Evolutionary conservation across 2,888 invertebrate species (phyloP).

Genomic region (Amblyteles armatorius): DNA sequence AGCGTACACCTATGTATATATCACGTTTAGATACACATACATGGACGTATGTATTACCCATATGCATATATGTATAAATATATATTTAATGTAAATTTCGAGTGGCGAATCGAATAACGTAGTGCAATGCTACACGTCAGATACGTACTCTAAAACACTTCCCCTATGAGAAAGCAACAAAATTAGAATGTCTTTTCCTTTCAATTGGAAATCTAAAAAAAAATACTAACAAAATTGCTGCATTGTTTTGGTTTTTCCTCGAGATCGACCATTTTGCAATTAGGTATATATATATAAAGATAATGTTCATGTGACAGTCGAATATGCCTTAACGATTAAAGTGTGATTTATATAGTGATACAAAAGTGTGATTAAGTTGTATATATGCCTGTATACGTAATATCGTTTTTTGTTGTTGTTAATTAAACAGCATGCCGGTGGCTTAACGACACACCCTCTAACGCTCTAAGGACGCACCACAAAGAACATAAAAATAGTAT

Average conservation of each 20-base stretch:
- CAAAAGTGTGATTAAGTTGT: constrained; percentile 16
- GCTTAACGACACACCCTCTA: constrained; percentile 76
- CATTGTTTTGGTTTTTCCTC: constrained; percentile 14
- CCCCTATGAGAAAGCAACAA: not conserved
- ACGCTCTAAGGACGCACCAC: constrained; percentile 75
- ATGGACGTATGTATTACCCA: constrained; percentile 29
- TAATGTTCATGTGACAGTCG: constrained; percentile 41
- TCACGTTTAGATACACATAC: constrained; percentile 39
- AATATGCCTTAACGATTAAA: constrained; percentile 58
- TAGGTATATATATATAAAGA: constrained; percentile 37
- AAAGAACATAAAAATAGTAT: constrained; percentile 69
- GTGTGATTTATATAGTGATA: constrained; percentile 48
- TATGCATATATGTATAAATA: constrained; percentile 52
- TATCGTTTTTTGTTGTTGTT: constrained; percentile 47
- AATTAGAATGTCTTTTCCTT: constrained; percentile 1
- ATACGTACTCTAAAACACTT: constrained; percentile 26
- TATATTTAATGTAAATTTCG: constrained; percentile 34
- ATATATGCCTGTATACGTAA: constrained; percentile 62
- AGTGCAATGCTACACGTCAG: constrained; percentile 53
- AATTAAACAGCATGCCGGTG: constrained; percentile 76
- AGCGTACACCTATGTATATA: constrained; percentile 56
- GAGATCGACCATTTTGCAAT: constrained; percentile 17
- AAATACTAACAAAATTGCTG: not conserved
- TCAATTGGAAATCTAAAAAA: not conserved
- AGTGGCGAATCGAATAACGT: constrained; percentile 32